Conservation (phyloP, 2,888 invertebrate genomes). For the Callinectes sapidus region DNA sequence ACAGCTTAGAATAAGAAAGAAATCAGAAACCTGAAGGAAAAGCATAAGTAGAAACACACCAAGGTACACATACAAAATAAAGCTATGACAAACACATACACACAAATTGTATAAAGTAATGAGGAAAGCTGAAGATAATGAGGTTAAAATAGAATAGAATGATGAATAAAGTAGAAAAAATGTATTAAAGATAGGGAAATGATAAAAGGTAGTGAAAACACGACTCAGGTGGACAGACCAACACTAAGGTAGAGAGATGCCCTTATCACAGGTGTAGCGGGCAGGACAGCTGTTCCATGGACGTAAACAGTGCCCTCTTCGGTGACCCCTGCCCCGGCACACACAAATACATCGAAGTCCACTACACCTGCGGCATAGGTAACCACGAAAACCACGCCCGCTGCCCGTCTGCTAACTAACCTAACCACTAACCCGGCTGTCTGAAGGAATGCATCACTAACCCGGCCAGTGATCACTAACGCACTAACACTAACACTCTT, state of each 20-base stretch:
- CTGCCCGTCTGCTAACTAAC: not conserved
- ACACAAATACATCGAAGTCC: slow-evolving; percentile 93
- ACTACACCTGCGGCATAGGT: slow-evolving; percentile 93
- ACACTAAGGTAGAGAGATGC: slow-evolving; percentile 26
- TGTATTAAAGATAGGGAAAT: too few species aligned
- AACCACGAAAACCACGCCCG: slow-evolving; percentile 74
- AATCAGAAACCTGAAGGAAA: too few species aligned
- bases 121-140: not conserved
- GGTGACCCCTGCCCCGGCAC: slow-evolving; percentile 94
- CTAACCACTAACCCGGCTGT: not conserved
- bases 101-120: not conserved
- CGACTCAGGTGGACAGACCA: not conserved
- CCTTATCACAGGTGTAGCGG: slow-evolving; percentile 49
- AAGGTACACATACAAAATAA: too few species aligned
- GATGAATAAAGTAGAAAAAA: not conserved
- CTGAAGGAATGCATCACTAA: not conserved
- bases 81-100: too few species aligned
- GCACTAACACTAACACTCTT: slow-evolving; percentile 19
- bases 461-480: slow-evolving; percentile 9
- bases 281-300: slow-evolving; percentile 50
- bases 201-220: not conserved
- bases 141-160: not conserved
- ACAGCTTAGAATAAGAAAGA: not conserved
- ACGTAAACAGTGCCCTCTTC: slow-evolving; percentile 77
- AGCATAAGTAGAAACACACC: too few species aligned